Percentiles rank a stretch among this genome's conserved stretches.
phyloP scores from a whole-genome alignment of 1,140 invertebrate genomes.

The Yoshiicerus persimilis region DNA sequence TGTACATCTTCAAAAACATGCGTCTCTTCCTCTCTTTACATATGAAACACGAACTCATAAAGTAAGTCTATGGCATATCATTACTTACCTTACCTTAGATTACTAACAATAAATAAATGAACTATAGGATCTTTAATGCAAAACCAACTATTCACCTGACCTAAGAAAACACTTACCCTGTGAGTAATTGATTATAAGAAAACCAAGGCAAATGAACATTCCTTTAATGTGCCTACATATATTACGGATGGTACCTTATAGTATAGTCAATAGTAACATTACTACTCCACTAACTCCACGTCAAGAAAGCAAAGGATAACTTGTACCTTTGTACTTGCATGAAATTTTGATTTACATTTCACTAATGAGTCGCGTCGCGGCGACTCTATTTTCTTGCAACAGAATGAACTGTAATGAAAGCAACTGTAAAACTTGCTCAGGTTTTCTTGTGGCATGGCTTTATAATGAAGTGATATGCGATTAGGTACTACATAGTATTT shows the following conservation, averaged over 20 bases:
- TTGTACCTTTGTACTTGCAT: not conserved
- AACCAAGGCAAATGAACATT: not conserved
- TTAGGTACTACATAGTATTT: not conserved
- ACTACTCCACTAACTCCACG: too few relatives aligned
- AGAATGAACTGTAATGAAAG: not conserved
- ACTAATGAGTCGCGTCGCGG: not conserved
- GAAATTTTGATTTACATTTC: not conserved
- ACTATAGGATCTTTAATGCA: not conserved
- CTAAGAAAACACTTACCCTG: not conserved
- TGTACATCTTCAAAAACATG: not conserved
- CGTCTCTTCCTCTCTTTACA: not conserved
- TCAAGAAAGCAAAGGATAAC: too few relatives aligned
- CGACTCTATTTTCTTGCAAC: not conserved
- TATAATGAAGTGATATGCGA: not conserved
- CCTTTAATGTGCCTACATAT: not conserved
- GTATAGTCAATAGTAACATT: too few relatives aligned
- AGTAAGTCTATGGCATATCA: not conserved
- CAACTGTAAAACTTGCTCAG: not conserved
- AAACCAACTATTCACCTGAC: not conserved
- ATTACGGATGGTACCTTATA: too few relatives aligned
- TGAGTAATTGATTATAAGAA: not conserved
- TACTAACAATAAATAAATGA: not conserved
- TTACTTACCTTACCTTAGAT: not conserved
- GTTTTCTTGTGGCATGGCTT: not conserved
- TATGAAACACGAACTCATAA: not conserved